Evolutionary conservation across 2,888 invertebrate genomes (phyloP), one percentile per base, ranked within the genome.

Genomic region (Drosophila ustulata): DNA sequence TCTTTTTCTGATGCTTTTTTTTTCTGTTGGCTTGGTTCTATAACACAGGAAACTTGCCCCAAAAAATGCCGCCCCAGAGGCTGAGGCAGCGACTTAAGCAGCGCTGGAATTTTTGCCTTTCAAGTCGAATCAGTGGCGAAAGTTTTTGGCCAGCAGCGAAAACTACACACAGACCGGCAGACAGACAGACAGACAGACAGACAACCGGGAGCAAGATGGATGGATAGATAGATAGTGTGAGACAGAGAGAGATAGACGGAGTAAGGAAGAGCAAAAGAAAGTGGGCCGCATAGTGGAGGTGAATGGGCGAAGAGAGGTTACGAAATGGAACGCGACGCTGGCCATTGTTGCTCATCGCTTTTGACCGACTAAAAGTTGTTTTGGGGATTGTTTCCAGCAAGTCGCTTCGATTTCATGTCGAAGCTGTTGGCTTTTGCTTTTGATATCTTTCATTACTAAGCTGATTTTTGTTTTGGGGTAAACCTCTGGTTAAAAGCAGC

Each of bases 61-160:
- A 37, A 53, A 63, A 75, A 71, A 41, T 46, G 28, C 59, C 32
- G 45, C 45, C 67, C 75, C 62, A 45, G 13, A 61, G 78, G 63
- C 59, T 46, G 34, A 61, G 68, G 55, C 68, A 59, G 47, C 45
- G 68, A 56, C 71, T 71, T 78, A 64, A 69, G 78, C 69, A 72
- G 66, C 61, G 56, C 13, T 28, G 85, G 85, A 70, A 85, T 88
- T 80, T 85, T 65, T 80, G 78, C 68, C 82, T 76, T 81, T 80
- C 73, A 78, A 77, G 66, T 78, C 57, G 71, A 68, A 66, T 74
- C 68, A 77, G 66, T 61, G 83, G 75, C 75, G 78, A 88, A 83
- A 88, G 83, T 83, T 83, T 83, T 80, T 82, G 75, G 80, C 75
- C 61, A 63, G n/a, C 71, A 78, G 78, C 71, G 73, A 73, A 75